phyloP scores from a whole-genome alignment of 2,888 invertebrate species.

The Noctua fimbriata region DNA sequence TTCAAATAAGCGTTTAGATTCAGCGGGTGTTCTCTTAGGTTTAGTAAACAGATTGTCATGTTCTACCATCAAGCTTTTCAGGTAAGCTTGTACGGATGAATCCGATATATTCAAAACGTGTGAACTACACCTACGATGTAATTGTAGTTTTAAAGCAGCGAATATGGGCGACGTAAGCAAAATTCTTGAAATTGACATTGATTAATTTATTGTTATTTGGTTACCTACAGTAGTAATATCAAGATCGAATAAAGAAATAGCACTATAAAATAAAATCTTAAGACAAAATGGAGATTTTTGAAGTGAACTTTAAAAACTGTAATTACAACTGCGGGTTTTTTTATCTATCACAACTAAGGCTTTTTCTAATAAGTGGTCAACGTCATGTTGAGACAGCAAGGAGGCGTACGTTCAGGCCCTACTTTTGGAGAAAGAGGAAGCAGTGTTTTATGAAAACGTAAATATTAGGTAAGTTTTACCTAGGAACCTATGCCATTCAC shows the following conservation, averaged over 20 bases:
- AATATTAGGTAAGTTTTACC: neutral
- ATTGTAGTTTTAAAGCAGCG: slow-evolving; percentile 68
- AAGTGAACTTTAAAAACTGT: slow-evolving; percentile 6
- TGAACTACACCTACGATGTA: slow-evolving; percentile 74
- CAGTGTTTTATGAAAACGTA: neutral
- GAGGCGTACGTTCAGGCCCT: neutral
- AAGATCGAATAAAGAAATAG: slow-evolving; percentile 32
- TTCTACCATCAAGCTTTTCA: slow-evolving; percentile 88
- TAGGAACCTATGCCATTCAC: neutral
- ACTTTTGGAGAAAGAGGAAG: neutral
- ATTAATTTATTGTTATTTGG: neutral
- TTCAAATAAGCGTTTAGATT: slow-evolving; percentile 80
- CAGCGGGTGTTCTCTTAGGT: slow-evolving; percentile 74
- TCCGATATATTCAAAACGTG: slow-evolving; percentile 82
- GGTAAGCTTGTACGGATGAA: slow-evolving; percentile 86
- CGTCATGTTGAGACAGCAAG: slow-evolving; percentile 10
- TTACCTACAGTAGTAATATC: neutral
- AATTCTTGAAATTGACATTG: slow-evolving; percentile 73
- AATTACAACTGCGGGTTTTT: neutral
- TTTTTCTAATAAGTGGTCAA: slow-evolving; percentile 9
- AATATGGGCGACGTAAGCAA: slow-evolving; percentile 70
- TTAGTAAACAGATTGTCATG: slow-evolving; percentile 86
- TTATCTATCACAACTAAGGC: no score
- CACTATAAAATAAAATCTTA: slow-evolving; percentile 27
- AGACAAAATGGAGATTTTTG: slow-evolving; percentile 7